A percentile compares a stretch with the other conserved stretches of the same genome.
phyloP scores from a whole-genome alignment of 2,888 invertebrate species.

The Stenolophus ochropezus region DNA sequence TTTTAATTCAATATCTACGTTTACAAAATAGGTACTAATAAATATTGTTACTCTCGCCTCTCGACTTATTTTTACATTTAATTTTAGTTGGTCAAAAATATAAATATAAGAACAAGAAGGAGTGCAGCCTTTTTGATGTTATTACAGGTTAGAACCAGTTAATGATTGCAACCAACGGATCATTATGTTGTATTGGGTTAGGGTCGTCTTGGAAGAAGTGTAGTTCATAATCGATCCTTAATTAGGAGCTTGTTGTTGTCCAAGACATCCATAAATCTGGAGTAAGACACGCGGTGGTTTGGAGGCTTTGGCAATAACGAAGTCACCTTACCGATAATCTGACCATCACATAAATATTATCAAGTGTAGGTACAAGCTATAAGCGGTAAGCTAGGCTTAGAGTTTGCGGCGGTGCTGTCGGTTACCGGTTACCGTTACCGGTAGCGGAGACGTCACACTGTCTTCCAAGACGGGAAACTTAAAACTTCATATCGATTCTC shows the following conservation, averaged over 20 bases:
- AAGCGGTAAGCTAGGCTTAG: constrained; percentile 73
- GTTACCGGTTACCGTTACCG: constrained; percentile 49
- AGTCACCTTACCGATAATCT: constrained; percentile 73
- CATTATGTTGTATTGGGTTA: no score
- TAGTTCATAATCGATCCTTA: constrained; percentile 36
- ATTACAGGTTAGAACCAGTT: no score
- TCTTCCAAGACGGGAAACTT: constrained; percentile 7
- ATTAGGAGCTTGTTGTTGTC: constrained; percentile 5
- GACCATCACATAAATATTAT: constrained; percentile 75
- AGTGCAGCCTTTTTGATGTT: no score
- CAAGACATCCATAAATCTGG: constrained; percentile 41
- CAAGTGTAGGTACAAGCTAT: constrained; percentile 73
- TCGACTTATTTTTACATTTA: no score
- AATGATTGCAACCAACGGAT: no score
- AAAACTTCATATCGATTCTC: background rate
- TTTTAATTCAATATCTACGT: no score
- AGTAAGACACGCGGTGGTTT: constrained; percentile 18
- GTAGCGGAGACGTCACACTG: constrained; percentile 69
- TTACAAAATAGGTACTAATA: no score
- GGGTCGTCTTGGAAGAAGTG: no score
- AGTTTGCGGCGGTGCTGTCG: constrained; percentile 69
- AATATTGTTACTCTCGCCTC: no score
- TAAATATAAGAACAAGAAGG: no score
- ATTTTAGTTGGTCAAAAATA: no score
- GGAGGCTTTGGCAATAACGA: constrained; percentile 60